A percentile compares a stretch with the other conserved stretches of the same genome.
These are phyloP conservation scores for Crossoptilon crossoptilon DNA, from an alignment of 2,797 vertebrate species.

Conservation along the genomic window DNA sequence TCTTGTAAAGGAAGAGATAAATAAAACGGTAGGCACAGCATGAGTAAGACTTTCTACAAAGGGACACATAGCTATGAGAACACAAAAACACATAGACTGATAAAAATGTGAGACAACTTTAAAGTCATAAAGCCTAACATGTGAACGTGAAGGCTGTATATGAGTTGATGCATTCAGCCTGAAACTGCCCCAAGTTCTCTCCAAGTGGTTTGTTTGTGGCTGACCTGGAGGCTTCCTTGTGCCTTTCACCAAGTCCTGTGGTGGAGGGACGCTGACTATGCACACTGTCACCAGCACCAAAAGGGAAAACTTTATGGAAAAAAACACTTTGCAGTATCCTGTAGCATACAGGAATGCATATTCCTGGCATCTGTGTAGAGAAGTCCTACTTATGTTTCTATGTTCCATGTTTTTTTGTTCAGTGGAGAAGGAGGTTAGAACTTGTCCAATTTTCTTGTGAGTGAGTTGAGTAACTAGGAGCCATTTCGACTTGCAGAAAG, in stretches of 20 bases:
- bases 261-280: not conserved
- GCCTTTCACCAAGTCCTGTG: not conserved
- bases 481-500: not conserved
- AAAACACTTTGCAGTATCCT: not conserved
- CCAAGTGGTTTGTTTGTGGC: not conserved
- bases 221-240: not conserved
- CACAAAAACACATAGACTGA: not conserved
- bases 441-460: too few relatives aligned
- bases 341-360: not conserved
- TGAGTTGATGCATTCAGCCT: not conserved
- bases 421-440: not conserved
- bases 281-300: not conserved
- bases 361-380: not conserved
- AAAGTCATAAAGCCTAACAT: not conserved
- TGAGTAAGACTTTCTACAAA: not conserved
- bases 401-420: not conserved
- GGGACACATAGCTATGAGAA: not conserved
- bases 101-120: not conserved
- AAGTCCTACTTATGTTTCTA: not conserved
- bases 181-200: not conserved
- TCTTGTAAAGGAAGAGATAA: not conserved
- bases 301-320: not conserved
- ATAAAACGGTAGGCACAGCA: fast-evolving
- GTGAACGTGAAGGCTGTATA: not conserved
- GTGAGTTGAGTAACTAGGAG: not conserved